These are phyloP conservation scores for Fregata magnificens DNA, from an alignment of 2,113 vertebrate genomes.

Conservation along the genomic window DNA sequence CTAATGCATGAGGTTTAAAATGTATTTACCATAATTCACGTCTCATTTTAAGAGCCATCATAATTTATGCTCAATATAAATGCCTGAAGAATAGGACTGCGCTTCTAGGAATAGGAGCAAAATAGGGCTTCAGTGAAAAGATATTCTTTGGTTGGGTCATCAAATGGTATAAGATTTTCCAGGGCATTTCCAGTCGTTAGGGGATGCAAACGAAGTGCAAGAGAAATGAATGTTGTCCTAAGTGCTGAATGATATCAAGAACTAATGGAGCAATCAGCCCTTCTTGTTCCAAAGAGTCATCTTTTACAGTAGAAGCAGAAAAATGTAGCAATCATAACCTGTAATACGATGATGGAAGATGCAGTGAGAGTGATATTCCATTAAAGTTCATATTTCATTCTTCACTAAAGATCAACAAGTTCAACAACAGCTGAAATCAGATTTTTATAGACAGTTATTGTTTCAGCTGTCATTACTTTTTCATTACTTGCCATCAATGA, in stretches of 20 bases:
- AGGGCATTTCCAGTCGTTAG: conserved; percentile 13
- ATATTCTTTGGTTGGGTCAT: neutral
- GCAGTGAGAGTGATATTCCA: neutral
- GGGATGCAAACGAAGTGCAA: neutral
- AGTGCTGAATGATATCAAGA: neutral
- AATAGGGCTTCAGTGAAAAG: neutral
- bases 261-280: neutral
- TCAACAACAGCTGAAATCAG: neutral
- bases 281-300: neutral
- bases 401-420: conserved; percentile 25
- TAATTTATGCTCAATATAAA: neutral
- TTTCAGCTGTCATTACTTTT: conserved; percentile 41
- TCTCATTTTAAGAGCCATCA: neutral
- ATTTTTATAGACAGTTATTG: neutral
- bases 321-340: neutral
- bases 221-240: neutral
- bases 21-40: neutral
- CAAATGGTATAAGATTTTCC: neutral
- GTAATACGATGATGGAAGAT: neutral
- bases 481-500: conserved; percentile 31
- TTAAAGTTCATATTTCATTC: conserved; percentile 25
- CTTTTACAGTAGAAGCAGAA: conserved; percentile 3
- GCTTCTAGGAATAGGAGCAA: neutral
- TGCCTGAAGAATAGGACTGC: neutral
- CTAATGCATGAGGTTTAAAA: neutral